Evolutionary conservation across 64 coral and sea anemone genomes (phyloP).

Genomic region (Montipora sp.): DNA sequence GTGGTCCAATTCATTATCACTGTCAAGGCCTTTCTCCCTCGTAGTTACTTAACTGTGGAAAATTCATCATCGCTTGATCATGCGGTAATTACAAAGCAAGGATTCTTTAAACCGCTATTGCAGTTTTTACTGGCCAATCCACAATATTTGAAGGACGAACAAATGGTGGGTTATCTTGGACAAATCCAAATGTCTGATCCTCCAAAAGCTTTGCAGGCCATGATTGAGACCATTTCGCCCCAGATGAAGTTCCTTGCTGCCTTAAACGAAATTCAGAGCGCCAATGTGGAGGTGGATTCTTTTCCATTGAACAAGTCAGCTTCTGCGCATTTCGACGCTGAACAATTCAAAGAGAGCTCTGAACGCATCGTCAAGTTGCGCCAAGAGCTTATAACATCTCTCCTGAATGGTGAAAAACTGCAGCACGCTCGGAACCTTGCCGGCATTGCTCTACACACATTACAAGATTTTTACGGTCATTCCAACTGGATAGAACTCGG

Average conservation of each 20-base stretch:
- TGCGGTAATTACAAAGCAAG: slow-evolving; percentile 7
- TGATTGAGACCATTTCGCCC: slow-evolving; percentile 50
- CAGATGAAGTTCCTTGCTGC: slow-evolving; percentile 73
- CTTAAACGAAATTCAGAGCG: slow-evolving; percentile 65
- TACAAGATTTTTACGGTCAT: slow-evolving; percentile 86
- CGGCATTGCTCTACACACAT: slow-evolving; percentile 68
- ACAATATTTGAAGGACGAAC: slow-evolving; percentile 55
- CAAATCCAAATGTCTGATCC: not conserved
- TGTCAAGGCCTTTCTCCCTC: slow-evolving; percentile 11
- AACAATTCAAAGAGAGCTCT: slow-evolving; percentile 53
- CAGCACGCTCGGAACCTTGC: slow-evolving; percentile 60
- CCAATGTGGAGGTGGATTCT: slow-evolving; percentile 71
- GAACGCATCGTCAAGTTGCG: slow-evolving; percentile 45
- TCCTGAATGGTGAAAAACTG: slow-evolving; percentile 58
- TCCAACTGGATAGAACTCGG: slow-evolving; percentile 88
- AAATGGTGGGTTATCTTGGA: not conserved
- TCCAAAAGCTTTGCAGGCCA: not conserved
- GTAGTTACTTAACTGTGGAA: not conserved
- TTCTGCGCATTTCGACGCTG: slow-evolving; percentile 76
- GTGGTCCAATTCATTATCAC: not conserved
- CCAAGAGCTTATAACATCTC: slow-evolving; percentile 45
- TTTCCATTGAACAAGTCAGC: slow-evolving; percentile 30
- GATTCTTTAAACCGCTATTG: not conserved
- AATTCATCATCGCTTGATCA: slow-evolving; percentile 20
- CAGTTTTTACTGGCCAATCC: slow-evolving; percentile 35